Evolutionary conservation across 2,888 invertebrate species (phyloP).

Genomic region (Germaria angustata): DNA sequence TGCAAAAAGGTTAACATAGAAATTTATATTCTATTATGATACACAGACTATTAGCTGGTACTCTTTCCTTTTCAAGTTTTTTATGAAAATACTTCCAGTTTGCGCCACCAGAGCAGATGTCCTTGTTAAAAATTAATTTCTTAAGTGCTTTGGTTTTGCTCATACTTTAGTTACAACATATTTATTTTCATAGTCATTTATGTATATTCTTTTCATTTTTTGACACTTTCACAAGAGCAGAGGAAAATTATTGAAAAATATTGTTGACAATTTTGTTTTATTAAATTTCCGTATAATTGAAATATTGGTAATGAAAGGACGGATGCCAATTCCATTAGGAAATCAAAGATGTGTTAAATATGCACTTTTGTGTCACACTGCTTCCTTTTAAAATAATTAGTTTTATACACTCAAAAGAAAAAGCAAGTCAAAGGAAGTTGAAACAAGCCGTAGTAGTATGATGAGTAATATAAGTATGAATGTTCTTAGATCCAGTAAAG

Average conservation of each 20-base stretch:
- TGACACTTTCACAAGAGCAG: background rate
- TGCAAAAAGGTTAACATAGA: conserved; percentile 5
- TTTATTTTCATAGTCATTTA: conserved; percentile 19
- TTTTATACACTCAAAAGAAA: too few relatives aligned
- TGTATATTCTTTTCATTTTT: background rate
- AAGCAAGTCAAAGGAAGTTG: too few relatives aligned
- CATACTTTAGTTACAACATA: background rate
- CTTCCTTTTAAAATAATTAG: background rate
- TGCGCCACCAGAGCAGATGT: conserved; percentile 54
- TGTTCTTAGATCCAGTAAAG: too few relatives aligned
- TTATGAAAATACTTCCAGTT: background rate
- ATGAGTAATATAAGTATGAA: too few relatives aligned
- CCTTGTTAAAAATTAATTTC: conserved; percentile 64
- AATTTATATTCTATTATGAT: background rate
- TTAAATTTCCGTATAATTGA: conserved; percentile 1
- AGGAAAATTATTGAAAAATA: background rate
- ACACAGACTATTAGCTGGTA: background rate
- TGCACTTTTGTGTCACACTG: conserved; percentile 2
- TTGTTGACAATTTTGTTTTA: background rate
- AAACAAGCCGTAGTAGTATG: too few relatives aligned
- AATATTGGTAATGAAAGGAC: background rate
- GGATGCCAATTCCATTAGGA: conserved; percentile 5
- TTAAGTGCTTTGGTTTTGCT: conserved; percentile 63
- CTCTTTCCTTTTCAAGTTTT: background rate
- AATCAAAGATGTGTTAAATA: background rate